Conservation (phyloP, 2,113 vertebrate genomes). For the Ammospiza caudacuta region DNA sequence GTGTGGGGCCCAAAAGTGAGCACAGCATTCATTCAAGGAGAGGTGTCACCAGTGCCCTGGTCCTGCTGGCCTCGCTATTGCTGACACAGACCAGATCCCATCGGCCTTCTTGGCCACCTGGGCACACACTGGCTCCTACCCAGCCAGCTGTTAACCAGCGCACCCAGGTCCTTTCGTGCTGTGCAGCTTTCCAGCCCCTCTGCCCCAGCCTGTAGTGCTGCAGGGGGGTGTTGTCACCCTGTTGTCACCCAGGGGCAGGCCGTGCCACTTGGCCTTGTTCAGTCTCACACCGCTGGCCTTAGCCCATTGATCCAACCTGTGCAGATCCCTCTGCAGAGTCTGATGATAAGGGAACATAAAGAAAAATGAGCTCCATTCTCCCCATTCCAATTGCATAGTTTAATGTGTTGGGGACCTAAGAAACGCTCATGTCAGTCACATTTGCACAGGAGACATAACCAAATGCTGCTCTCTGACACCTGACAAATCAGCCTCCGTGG, state of each 20-base stretch:
- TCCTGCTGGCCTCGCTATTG: neutral
- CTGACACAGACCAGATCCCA: neutral
- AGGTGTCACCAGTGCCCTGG: neutral
- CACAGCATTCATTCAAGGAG: too few relatives aligned
- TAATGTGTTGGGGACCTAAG: neutral
- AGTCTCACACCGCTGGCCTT: neutral
- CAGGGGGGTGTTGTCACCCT: neutral
- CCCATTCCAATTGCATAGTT: neutral
- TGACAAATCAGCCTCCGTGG: neutral
- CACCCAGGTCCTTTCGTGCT: neutral
- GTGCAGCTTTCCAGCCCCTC: neutral
- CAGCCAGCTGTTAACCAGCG: neutral
- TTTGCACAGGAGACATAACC: neutral
- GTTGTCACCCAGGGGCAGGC: neutral
- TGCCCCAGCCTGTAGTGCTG: neutral
- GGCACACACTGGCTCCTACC: neutral
- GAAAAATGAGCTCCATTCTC: neutral
- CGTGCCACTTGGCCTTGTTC: neutral
- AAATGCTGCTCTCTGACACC: neutral
- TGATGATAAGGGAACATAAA: neutral
- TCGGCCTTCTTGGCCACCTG: neutral
- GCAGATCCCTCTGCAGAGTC: neutral
- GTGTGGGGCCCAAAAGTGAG: neutral
- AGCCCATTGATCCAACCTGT: neutral
- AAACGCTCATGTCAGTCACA: neutral